These are phyloP conservation scores for Nasalis larvatus DNA, from an alignment of 2,113 vertebrate genomes.

Conservation along the genomic window DNA sequence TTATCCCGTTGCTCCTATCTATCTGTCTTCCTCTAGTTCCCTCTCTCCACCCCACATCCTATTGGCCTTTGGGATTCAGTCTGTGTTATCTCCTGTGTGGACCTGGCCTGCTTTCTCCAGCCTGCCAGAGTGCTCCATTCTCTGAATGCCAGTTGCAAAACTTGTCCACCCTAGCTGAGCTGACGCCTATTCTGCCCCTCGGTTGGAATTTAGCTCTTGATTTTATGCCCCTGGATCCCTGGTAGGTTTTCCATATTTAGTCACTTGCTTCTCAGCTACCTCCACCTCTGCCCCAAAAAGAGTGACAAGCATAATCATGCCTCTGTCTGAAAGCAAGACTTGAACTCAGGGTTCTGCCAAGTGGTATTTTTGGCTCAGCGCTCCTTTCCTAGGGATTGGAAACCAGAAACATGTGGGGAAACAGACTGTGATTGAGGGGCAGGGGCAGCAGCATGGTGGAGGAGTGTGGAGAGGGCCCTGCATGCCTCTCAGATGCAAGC, in stretches of 20 bases:
- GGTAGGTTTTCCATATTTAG: constrained; percentile 36
- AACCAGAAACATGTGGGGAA: background rate
- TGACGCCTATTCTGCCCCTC: background rate
- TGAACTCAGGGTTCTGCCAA: background rate
- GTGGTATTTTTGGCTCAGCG: background rate
- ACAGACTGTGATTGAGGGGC: background rate
- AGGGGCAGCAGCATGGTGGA: background rate
- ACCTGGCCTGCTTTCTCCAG: background rate
- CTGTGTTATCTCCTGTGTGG: background rate
- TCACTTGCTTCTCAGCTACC: constrained; percentile 25
- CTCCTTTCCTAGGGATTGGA: background rate
- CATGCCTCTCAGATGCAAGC: background rate
- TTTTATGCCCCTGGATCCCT: constrained; percentile 14
- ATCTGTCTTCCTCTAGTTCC: background rate
- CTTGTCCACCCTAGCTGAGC: background rate
- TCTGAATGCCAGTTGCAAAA: constrained; percentile 26
- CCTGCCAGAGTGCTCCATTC: background rate
- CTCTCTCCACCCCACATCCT: background rate
- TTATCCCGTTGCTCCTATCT: background rate
- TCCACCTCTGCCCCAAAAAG: background rate
- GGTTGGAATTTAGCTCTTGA: constrained; percentile 26
- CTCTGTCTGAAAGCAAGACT: constrained; percentile 23
- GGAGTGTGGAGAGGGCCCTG: background rate
- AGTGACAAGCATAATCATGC: background rate
- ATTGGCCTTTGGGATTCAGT: background rate